Evolutionary conservation across 2,888 invertebrate species (phyloP).

Genomic region (Himalopsyche tibetana): DNA sequence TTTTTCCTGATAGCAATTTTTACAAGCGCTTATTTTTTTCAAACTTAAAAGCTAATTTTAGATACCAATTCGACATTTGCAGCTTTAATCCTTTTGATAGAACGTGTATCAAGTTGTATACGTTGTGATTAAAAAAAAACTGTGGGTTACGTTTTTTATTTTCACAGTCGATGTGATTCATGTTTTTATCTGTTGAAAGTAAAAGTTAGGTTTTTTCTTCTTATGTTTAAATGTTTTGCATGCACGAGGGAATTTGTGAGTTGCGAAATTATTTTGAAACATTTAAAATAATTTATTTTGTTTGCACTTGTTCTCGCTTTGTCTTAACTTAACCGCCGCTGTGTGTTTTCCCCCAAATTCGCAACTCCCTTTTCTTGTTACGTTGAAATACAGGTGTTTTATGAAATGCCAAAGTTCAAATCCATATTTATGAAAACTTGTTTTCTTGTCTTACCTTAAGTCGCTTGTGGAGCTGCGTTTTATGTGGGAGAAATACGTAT

Average conservation of each 20-base stretch:
- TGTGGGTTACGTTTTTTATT: too few relatives aligned
- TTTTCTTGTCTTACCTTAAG: constrained; percentile 35
- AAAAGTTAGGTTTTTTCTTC: too few relatives aligned
- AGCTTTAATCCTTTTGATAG: too few relatives aligned
- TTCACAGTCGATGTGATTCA: too few relatives aligned
- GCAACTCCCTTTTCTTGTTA: constrained; percentile 24
- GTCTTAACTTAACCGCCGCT: not conserved
- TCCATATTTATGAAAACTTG: constrained; percentile 41
- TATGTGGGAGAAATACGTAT: not conserved
- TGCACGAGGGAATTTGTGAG: not conserved
- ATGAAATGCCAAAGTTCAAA: constrained; percentile 34
- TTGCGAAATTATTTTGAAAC: not conserved
- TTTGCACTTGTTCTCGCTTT: constrained; percentile 21
- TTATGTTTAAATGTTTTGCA: too few relatives aligned
- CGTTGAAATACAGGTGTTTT: constrained; percentile 37
- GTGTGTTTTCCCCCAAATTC: constrained; percentile 1
- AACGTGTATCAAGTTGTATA: too few relatives aligned
- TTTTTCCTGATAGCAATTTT: too few relatives aligned
- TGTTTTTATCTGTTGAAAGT: too few relatives aligned
- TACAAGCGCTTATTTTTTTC: too few relatives aligned
- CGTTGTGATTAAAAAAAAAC: too few relatives aligned
- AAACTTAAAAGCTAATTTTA: too few relatives aligned
- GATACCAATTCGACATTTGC: too few relatives aligned
- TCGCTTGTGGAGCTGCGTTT: constrained; percentile 10
- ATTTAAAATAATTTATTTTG: constrained; percentile 7